Percentiles rank a stretch among this genome's conserved stretches.
phyloP scores from a whole-genome alignment of 2,113 vertebrate genomes.

The Caranx melampygus region DNA sequence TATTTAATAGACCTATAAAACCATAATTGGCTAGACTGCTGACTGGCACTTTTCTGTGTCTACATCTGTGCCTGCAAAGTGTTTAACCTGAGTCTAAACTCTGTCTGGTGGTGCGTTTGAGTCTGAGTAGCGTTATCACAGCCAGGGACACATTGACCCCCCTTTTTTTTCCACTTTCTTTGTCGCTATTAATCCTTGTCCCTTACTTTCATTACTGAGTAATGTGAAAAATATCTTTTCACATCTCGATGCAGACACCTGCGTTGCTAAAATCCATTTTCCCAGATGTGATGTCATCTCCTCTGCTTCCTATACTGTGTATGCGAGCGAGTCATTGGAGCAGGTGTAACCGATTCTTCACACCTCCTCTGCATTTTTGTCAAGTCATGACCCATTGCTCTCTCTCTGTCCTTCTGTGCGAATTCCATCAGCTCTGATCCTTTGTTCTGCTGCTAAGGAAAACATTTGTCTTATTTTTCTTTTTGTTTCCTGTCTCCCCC shows the following conservation, averaged over 20 bases:
- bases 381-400: constrained; percentile 31
- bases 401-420: constrained; percentile 33
- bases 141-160: constrained; percentile 10
- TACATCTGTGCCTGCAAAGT: constrained; percentile 38
- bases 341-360: constrained; percentile 57
- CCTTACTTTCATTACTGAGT: constrained; percentile 10
- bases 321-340: constrained; percentile 15
- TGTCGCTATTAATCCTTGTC: neutral
- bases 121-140: constrained; percentile 22
- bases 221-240: constrained; percentile 40
- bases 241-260: constrained; percentile 43
- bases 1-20: constrained; percentile 68
- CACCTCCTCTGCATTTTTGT: constrained; percentile 46
- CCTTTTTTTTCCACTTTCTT: constrained; percentile 20
- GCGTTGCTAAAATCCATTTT: constrained; percentile 25
- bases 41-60: constrained; percentile 53
- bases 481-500: neutral
- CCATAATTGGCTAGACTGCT: constrained; percentile 68
- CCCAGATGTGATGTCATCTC: constrained; percentile 68
- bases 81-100: constrained; percentile 22
- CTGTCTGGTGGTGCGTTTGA: constrained; percentile 29
- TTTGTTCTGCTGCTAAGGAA: constrained; percentile 63
- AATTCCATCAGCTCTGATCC: constrained; percentile 35
- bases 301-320: constrained; percentile 37
- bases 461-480: constrained; percentile 50